phyloP scores from a whole-genome alignment of 1,140 invertebrate species.

The Pseudomyrmex sp. region DNA sequence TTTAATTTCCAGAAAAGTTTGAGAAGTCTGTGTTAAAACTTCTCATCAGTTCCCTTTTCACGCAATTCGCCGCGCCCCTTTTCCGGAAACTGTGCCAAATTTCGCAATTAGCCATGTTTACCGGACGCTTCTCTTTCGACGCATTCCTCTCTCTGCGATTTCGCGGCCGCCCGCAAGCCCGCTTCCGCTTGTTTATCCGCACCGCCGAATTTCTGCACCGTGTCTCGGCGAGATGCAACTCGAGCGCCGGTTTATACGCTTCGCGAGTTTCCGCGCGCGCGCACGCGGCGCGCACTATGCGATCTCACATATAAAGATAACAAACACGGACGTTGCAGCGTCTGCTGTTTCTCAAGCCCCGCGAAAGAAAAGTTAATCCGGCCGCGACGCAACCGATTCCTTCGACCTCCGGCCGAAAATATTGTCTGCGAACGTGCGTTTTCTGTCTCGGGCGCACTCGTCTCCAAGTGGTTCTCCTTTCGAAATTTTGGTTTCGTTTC shows the following conservation, averaged over 20 bases:
- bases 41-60: too few relatives aligned
- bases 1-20: conserved; percentile 9
- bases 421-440: too few relatives aligned
- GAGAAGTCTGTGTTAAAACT: not conserved
- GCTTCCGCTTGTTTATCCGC: conserved; percentile 62
- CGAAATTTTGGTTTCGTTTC: not conserved
- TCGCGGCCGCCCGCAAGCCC: not conserved
- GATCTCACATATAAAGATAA: conserved; percentile 80
- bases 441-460: not conserved
- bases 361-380: conserved; percentile 69
- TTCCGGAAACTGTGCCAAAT: not conserved
- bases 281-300: conserved; percentile 51
- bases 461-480: not conserved
- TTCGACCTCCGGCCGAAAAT: not conserved
- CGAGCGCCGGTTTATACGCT: conserved; percentile 68
- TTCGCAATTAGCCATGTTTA: not conserved
- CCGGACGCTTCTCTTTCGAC: not conserved
- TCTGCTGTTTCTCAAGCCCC: conserved; percentile 70
- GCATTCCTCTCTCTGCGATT: not conserved
- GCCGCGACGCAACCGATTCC: conserved; percentile 60
- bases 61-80: not conserved
- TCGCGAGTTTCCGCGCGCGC: conserved; percentile 63
- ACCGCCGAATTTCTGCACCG: conserved; percentile 73
- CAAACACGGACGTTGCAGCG: conserved; percentile 77
- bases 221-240: conserved; percentile 74